Evolutionary conservation across 2,113 vertebrate genomes (phyloP).

Genomic region (Engraulis encrasicolus): DNA sequence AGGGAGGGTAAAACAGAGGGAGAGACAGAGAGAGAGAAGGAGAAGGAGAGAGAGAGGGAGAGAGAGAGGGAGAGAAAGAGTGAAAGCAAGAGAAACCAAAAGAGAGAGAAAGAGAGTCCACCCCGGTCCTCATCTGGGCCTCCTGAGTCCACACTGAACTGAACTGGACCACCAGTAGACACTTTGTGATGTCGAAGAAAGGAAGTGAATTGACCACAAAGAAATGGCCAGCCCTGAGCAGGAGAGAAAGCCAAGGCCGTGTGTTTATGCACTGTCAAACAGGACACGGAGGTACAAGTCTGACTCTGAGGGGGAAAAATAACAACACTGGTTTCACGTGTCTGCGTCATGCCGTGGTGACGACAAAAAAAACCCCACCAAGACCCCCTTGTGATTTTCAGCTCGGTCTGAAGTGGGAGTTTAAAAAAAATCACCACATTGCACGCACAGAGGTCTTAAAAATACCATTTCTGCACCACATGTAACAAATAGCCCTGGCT

Average conservation of each 20-base stretch:
- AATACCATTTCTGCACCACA: background rate
- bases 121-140: no score
- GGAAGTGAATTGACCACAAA: constrained; percentile 30
- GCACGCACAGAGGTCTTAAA: constrained; percentile 11
- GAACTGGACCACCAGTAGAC: constrained; percentile 18
- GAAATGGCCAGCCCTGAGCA: background rate
- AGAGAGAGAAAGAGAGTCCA: no score
- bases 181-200: constrained; percentile 40
- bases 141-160: no score
- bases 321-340: constrained; percentile 8
- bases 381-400: constrained; percentile 13
- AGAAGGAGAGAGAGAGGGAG: no score
- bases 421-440: background rate
- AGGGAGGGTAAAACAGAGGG: no score
- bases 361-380: background rate
- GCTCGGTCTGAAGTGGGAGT: background rate
- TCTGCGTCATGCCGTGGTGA: background rate
- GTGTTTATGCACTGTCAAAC: background rate
- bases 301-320: background rate
- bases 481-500: constrained; percentile 1
- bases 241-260: background rate
- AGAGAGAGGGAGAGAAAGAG: no score
- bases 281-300: background rate
- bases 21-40: no score
- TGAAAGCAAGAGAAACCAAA: no score